Percentiles rank a stretch among this genome's conserved stretches.
Evolutionary conservation across 2,888 invertebrate species (phyloP).

Genomic region (Drepanosiphum platanoidis): DNA sequence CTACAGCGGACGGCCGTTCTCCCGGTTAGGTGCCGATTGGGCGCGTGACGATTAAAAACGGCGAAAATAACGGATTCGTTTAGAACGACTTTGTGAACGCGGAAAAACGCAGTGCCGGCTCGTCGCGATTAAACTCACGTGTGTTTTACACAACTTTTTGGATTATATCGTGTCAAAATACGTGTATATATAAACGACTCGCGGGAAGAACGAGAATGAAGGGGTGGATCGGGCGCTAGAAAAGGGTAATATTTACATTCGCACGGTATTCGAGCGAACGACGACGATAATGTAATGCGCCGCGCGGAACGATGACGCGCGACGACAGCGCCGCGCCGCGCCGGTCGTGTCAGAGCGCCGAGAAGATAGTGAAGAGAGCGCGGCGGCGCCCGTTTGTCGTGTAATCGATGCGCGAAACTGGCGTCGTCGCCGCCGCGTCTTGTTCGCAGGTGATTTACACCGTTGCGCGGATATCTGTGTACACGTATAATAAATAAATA

Average conservation of each 20-base stretch:
- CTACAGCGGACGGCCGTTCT: no score
- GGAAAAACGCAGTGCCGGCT: no score
- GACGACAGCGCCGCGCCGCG: neutral
- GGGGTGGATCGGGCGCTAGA: no score
- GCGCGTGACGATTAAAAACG: no score
- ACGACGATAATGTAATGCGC: neutral
- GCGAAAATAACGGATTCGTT: no score
- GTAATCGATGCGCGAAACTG: constrained; percentile 14
- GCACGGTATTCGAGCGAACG: neutral
- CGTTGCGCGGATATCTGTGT: neutral
- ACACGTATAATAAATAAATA: neutral
- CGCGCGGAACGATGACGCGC: neutral
- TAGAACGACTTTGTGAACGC: no score
- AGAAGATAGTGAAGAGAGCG: neutral
- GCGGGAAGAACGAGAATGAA: no score
- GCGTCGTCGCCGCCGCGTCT: neutral
- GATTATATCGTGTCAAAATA: no score
- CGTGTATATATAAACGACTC: no score
- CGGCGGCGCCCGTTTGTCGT: neutral
- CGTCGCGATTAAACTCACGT: no score
- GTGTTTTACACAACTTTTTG: no score
- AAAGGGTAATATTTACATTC: neutral
- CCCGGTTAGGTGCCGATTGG: no score
- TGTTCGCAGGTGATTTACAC: constrained; percentile 39
- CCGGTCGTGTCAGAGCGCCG: neutral